Evolutionary conservation across 2,888 invertebrate genomes (phyloP), one percentile per base, ranked within the genome.

Genomic region (Charanyca ferruginea): DNA sequence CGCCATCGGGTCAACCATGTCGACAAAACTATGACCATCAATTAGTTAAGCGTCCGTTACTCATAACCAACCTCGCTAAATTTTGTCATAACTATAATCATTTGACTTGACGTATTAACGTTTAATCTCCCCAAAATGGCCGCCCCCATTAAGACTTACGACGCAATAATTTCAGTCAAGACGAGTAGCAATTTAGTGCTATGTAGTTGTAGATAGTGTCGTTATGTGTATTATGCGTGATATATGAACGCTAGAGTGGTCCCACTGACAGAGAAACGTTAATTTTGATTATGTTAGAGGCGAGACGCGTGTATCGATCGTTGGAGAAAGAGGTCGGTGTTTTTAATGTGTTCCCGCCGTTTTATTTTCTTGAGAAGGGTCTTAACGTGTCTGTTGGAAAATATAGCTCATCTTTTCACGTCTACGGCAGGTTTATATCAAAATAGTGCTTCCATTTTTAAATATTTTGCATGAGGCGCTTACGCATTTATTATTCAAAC

Each of bases 91-190:
- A 68, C 54, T 41, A 51, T 61, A 59, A 73, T 69, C 47, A 62
- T 69, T 79, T 53, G 48, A 38, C 52, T 22, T 60, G 49, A 65
- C 54, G 54, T 54, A 54, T 67, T 60, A 69, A 58, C 74, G 75
- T 79, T 73, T 75, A 73, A 75, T 67, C 75, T 51, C 23, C 53
- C 49, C 66, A 51, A 77, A 80, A 77, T 73, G 55, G 76, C 66
- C 45, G 38, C 67, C 64, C 52, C 63, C 55, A 67, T 65, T 70
- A 70, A 79, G 79, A 87, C 76, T 84, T 83, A 88, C 81, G 85
- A 80, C 68, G 81, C 73, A 73, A 84, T 89, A 85, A 88, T 82
- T 87, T 81, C 66, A 77, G 77, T 76, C 73, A 73, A 80, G 84
- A 80, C 69, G 73, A 79, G 72, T 66, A 68, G 67, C 76, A 79